phyloP scores from a whole-genome alignment of 2,113 vertebrate genomes.

The Mungos mungo region DNA sequence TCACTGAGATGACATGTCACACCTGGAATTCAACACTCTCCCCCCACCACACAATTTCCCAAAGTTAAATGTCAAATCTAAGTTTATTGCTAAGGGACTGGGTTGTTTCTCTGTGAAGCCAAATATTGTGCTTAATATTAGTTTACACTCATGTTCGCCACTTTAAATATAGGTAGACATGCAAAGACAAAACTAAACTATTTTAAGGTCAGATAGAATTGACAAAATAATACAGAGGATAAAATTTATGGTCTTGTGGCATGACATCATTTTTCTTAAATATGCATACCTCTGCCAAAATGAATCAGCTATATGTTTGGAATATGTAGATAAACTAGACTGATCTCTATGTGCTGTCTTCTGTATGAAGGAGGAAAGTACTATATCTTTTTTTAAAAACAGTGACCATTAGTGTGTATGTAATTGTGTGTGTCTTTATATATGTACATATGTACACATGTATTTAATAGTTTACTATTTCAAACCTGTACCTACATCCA shows the following conservation, averaged over 20 bases:
- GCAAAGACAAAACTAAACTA: neutral
- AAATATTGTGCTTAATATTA: neutral
- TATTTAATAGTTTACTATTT: neutral
- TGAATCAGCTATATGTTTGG: neutral
- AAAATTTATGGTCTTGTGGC: neutral
- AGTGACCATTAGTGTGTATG: neutral
- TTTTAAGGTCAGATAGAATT: neutral
- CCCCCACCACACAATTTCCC: neutral
- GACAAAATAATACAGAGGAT: neutral
- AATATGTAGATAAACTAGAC: neutral
- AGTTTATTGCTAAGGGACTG: neutral
- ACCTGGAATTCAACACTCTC: neutral
- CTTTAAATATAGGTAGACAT: neutral
- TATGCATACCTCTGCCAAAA: neutral
- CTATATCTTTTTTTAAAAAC: neutral
- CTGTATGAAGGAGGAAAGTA: neutral
- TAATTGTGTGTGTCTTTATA: neutral
- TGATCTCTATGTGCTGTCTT: neutral
- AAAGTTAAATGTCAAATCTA: conserved; percentile 32
- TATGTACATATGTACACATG: neutral
- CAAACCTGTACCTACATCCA: neutral
- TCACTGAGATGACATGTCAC: conserved; percentile 13
- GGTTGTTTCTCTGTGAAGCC: neutral
- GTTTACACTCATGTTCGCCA: neutral
- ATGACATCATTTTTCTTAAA: neutral